Evolutionary conservation across 2,888 invertebrate genomes (phyloP), one percentile per base, ranked within the genome.

Genomic region (Macropis europaea): DNA sequence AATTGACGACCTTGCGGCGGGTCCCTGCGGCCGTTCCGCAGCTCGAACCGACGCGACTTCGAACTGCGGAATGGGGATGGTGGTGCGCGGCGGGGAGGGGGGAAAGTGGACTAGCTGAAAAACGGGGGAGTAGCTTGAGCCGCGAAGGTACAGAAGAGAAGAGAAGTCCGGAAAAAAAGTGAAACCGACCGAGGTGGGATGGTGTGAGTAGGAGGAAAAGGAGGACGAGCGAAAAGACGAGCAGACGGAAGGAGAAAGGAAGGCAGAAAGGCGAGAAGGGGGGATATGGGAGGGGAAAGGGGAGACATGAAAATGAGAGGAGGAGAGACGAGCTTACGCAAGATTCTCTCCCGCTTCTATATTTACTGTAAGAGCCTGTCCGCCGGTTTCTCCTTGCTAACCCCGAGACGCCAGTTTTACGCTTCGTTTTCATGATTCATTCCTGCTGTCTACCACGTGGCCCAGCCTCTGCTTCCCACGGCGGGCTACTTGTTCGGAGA

Each of bases 371-470:
- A 64, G 76, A 71, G 40, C 56, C 42, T 52, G 68, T 56, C 47
- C 26, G 36, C 36, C 59, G 32, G 54, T 59, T 71, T 66, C 70
- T 66, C 69, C 71, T 67, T 48, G 48, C 56, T 67, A 52, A 63
- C 68, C 59, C 70, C 69, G 69, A 45, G 42, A 36, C 34, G 73
- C 63, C 77, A 64, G 76, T 77, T 76, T 73, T 73, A 77, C 77
- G 73, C 76, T 77, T 73, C 73, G 73, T 76, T 76, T 69, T 73
- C 73, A 73, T 76, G 76, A 76, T 76, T 77, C 76, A 76, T 76
- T 76, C 68, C 63, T 47, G n/a, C n/a, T n/a, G 68, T 69, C 66
- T 66, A 76, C 77, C 76, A 77, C 73, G 77, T 77, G 77, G 74
- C 60, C 19, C 61, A 17, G 42, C 38, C 63, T 61, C 28, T 32